Percentiles rank a stretch among this genome's conserved stretches.
Evolutionary conservation across 2,888 invertebrate species (phyloP).

Genomic region (Apantesis nais): DNA sequence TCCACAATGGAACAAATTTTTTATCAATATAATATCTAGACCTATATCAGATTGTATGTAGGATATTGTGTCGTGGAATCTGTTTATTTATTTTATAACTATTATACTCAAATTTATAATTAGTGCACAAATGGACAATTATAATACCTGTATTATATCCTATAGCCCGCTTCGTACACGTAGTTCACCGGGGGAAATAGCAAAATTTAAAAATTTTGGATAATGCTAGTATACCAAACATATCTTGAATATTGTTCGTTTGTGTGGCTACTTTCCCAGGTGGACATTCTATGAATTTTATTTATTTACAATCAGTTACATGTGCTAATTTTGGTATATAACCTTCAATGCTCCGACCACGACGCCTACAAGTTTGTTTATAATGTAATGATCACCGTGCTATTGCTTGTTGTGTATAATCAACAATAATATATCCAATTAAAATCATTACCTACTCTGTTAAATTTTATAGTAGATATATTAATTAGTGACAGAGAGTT

Average conservation of each 20-base stretch:
- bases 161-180: conserved; percentile 46
- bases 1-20: conserved; percentile 84
- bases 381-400: background rate
- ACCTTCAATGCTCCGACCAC: conserved; percentile 2
- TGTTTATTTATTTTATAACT: conserved; percentile 55
- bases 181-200: conserved; percentile 46
- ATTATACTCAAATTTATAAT: conserved; percentile 54
- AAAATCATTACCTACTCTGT: background rate
- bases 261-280: conserved; percentile 38
- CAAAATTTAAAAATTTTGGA: conserved; percentile 13
- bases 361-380: conserved; percentile 21
- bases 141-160: conserved; percentile 70
- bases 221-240: conserved; percentile 17
- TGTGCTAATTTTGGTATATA: conserved; percentile 1
- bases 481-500: background rate
- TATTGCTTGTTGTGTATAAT: background rate
- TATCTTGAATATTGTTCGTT: conserved; percentile 23
- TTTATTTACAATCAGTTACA: conserved; percentile 31
- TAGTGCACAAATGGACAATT: conserved; percentile 73
- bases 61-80: conserved; percentile 62
- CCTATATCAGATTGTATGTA: conserved; percentile 77
- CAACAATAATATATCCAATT: background rate
- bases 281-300: conserved; percentile 33
- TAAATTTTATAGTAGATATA: background rate
- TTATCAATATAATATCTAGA: conserved; percentile 80